These are phyloP conservation scores for Deilephila porcellus DNA, from an alignment of 2,888 invertebrate species.

Conservation along the genomic window DNA sequence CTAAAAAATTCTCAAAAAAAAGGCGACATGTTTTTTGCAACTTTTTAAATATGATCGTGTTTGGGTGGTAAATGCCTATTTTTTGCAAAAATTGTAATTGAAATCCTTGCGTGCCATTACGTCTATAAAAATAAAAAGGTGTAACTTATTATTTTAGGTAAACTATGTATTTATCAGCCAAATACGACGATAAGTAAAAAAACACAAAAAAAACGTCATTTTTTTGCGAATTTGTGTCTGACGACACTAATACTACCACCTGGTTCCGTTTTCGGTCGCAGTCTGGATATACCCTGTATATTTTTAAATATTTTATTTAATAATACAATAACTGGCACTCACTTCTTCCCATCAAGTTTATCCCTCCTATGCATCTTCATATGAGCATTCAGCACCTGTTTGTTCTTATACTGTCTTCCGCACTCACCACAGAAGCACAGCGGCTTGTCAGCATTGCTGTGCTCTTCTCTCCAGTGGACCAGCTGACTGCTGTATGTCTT, in stretches of 20 bases:
- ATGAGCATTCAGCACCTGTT: not conserved
- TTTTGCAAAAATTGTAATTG: too few species aligned
- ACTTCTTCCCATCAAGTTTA: not conserved
- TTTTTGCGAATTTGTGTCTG: too few species aligned
- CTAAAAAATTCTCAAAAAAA: too few species aligned
- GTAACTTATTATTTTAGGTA: not conserved
- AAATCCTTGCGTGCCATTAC: too few species aligned
- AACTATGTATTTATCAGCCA: too few species aligned
- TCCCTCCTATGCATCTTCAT: not conserved
- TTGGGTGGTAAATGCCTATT: too few species aligned
- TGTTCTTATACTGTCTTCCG: not conserved
- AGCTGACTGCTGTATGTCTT: not conserved
- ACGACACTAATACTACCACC: too few species aligned
- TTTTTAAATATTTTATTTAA: not conserved
- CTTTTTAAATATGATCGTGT: too few species aligned
- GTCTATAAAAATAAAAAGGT: not conserved
- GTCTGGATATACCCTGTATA: not conserved
- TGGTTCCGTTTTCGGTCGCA: too few species aligned
- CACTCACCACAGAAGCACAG: not conserved
- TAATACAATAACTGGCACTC: not conserved
- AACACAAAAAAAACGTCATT: too few species aligned
- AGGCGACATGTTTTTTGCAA: too few species aligned
- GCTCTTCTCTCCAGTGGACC: not conserved
- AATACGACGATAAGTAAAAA: too few species aligned
- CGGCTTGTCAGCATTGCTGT: not conserved